These are phyloP conservation scores for Diplazon laetatorius DNA, from an alignment of 2,888 invertebrate species.

Conservation along the genomic window DNA sequence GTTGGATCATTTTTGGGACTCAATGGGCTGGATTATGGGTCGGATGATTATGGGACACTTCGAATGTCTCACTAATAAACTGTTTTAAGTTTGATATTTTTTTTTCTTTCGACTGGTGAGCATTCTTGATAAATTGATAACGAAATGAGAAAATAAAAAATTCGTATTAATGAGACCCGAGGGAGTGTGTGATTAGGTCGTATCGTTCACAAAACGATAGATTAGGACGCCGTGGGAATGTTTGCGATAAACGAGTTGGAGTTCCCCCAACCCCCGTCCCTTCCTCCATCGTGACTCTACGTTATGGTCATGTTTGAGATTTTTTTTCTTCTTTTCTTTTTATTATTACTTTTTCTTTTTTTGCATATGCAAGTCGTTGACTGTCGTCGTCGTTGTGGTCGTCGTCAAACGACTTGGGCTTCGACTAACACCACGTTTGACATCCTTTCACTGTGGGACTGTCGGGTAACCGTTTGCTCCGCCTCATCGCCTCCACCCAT, in stretches of 20 bases:
- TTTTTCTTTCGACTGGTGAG: no score
- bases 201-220: constrained; percentile 61
- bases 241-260: constrained; percentile 66
- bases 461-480: constrained; percentile 5
- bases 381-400: constrained; percentile 23
- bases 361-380: constrained; percentile 44
- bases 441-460: constrained; percentile 40
- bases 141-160: no score
- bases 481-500: constrained; percentile 25
- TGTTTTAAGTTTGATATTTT: no score
- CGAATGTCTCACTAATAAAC: no score
- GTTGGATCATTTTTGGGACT: no score
- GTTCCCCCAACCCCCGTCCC: constrained; percentile 37
- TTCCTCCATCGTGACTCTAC: no score
- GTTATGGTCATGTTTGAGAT: no score
- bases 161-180: constrained; percentile 53
- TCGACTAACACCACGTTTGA: constrained; percentile 18
- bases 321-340: no score
- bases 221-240: constrained; percentile 70
- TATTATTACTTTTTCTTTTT: no score
- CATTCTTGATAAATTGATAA: no score
- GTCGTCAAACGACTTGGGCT: constrained; percentile 1
- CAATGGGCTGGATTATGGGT: no score
- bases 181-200: constrained; percentile 54
- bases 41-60: no score